Evolutionary conservation across 2,888 invertebrate genomes (phyloP).

Genomic region (Eubasilissa splendida): DNA sequence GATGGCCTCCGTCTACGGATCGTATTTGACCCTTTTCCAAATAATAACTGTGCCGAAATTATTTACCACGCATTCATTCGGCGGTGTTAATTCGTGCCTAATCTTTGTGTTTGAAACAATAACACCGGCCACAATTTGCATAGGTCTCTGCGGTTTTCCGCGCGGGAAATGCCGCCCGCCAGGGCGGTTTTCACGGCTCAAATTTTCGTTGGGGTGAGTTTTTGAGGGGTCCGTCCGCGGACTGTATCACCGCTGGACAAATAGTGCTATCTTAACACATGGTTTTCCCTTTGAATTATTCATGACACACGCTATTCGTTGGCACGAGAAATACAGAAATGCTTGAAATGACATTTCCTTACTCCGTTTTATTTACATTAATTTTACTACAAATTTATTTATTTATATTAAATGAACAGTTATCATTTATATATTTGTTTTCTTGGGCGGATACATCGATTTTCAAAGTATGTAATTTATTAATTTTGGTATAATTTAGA

Average conservation of each 20-base stretch:
- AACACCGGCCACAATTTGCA: constrained; percentile 58
- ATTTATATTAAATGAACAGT: too few relatives aligned
- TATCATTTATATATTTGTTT: too few relatives aligned
- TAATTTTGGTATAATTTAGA: too few relatives aligned
- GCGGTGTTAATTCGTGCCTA: constrained; percentile 59
- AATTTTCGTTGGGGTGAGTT: neutral
- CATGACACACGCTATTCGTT: neutral
- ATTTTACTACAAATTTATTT: too few relatives aligned
- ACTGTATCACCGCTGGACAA: constrained; percentile 50
- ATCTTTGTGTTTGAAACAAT: constrained; percentile 58
- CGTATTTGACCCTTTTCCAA: constrained; percentile 48
- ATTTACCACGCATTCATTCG: constrained; percentile 56
- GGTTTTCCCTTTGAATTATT: constrained; percentile 12
- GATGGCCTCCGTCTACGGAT: constrained; percentile 23
- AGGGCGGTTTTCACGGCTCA: constrained; percentile 9
- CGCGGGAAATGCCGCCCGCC: neutral
- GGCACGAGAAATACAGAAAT: too few relatives aligned
- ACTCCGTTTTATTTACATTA: too few relatives aligned
- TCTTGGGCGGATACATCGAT: too few relatives aligned
- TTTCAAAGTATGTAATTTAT: too few relatives aligned
- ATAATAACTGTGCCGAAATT: constrained; percentile 52
- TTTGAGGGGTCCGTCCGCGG: constrained; percentile 30
- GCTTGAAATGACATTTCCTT: too few relatives aligned
- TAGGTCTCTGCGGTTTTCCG: constrained; percentile 45
- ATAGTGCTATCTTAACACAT: constrained; percentile 54